Evolutionary conservation across 2,113 vertebrate genomes (phyloP), one percentile per base, ranked within the genome.

Genomic region (Datnioides undecimradiatus): DNA sequence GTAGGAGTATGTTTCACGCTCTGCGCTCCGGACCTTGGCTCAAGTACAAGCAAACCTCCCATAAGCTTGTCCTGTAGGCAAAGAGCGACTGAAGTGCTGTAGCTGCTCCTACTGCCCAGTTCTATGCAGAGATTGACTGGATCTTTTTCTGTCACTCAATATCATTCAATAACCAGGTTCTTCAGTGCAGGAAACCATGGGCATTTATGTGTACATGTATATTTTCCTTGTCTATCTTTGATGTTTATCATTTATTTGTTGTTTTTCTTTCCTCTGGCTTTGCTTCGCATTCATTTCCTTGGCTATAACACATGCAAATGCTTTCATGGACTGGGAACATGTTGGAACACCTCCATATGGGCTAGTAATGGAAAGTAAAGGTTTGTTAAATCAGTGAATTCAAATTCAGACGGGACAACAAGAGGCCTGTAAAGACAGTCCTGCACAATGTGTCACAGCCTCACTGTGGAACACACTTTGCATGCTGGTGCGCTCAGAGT

Each of bases 261-360:
- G 14, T 40, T 29, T 34, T 34, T 45, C 33, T 43, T 25, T 21
- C 21, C 7, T 48, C 1, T 17, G 19, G 19, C 7, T 60, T 51
- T 25, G 2, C 2, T 3, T 14, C 1, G 1, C 4, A 49, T 73
- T 46, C 49, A n/a, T 31, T 57, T 55, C 34, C 7, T 19, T 9
- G 6, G 0, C 36, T 29, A 17, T 8, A 65, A 36, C 16, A 62
- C 55, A 46, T 25, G 19, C 23, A n/a, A 43, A 75, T 63, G 23
- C 68, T 59, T 76, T 67, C 45, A 64, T 57, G 57, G 43, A 17
- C 33, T 48, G 46, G 23, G 14, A 68, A 65, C 29, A 55, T 23
- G 45, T 51, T 34, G 19, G 6, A 43, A 1, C 3, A 34, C 7
- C 17, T 0, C 52, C 33, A 0, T 46, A 23, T 55, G 57, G 63